phyloP scores from a whole-genome alignment of 2,113 vertebrate genomes.

The Oreotrochilus melanogaster region DNA sequence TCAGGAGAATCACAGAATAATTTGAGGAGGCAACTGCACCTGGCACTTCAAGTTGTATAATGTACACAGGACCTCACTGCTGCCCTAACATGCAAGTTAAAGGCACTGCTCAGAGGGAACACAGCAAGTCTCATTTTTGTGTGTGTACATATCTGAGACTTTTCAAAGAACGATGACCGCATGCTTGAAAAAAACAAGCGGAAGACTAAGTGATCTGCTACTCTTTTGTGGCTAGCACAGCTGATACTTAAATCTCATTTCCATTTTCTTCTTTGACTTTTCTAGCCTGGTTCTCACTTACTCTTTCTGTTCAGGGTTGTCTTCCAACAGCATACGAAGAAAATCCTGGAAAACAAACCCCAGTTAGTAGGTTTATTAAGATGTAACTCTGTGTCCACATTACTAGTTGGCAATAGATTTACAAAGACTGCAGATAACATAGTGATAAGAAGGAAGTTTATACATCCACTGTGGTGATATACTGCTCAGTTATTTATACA shows the following conservation, averaged over 20 bases:
- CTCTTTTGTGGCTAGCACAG: background rate
- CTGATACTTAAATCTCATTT: background rate
- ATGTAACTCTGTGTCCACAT: background rate
- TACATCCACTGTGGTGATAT: background rate
- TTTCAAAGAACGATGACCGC: background rate
- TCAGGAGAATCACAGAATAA: background rate
- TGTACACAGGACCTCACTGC: background rate
- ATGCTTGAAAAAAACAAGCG: background rate
- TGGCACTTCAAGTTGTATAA: background rate
- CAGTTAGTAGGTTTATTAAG: constrained; percentile 14
- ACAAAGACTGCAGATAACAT: background rate
- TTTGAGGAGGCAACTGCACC: background rate
- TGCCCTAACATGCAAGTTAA: background rate
- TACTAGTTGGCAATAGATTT: background rate
- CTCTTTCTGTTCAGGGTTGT: constrained; percentile 85
- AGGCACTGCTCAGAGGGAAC: background rate
- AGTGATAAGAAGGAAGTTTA: background rate
- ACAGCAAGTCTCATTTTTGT: background rate
- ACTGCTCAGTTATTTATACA: background rate
- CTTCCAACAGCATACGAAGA: constrained; percentile 88
- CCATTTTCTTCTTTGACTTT: background rate
- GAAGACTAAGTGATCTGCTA: background rate
- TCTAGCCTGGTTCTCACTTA: constrained; percentile 71
- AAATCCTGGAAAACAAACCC: constrained; percentile 87
- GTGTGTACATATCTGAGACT: background rate